These are phyloP conservation scores for Pecten maximus DNA, from an alignment of 2,888 invertebrate genomes.

Conservation along the genomic window DNA sequence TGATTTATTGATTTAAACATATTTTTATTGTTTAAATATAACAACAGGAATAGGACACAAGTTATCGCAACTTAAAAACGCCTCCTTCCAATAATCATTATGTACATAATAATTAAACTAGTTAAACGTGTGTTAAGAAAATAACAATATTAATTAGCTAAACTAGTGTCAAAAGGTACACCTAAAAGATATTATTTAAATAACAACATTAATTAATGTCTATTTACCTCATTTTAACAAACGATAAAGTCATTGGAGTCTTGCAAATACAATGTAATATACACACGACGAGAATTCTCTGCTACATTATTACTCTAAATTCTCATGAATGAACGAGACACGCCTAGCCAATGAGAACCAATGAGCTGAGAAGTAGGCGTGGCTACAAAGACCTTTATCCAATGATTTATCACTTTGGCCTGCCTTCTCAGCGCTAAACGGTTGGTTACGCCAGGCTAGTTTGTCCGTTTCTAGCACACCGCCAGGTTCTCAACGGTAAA, in stretches of 20 bases:
- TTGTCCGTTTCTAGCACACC: not conserved
- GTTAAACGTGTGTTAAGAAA: no score
- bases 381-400: not conserved
- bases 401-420: conserved; percentile 4
- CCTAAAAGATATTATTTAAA: not conserved
- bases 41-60: no score
- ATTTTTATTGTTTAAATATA: no score
- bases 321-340: conserved; percentile 30
- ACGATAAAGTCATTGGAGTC: not conserved
- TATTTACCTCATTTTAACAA: not conserved
- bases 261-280: not conserved
- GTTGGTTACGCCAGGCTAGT: conserved; percentile 20
- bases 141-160: no score
- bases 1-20: no score
- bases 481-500: not conserved
- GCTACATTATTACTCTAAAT: conserved; percentile 9
- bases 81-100: no score
- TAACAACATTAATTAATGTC: not conserved
- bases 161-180: no score
- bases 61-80: no score
- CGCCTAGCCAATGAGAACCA: conserved; percentile 23
- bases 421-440: conserved; percentile 2
- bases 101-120: no score
- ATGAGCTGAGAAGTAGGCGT: conserved; percentile 28
- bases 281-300: not conserved